Evolutionary conservation across 2,888 invertebrate species (phyloP), one percentile per base, ranked within the genome.

Genomic region (Aproaerema taeniolella): DNA sequence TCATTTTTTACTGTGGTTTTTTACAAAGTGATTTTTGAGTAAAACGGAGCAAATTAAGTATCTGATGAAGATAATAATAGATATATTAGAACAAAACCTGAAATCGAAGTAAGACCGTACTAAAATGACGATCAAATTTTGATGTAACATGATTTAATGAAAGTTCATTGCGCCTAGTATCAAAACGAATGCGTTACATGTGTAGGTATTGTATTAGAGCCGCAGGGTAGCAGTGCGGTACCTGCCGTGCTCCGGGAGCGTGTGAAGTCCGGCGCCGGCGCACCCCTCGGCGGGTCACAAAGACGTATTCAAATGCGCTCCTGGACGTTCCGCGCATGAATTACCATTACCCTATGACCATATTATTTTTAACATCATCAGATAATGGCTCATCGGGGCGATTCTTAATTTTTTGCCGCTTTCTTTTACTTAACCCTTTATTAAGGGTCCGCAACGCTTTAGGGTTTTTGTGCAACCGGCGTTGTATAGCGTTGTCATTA

Each of bases 341-440:
- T 83, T 78, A 79, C 58, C 79, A 76, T 73, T 79, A 78, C 86
- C 81, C 85, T 80, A 85, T 80, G 82, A 81, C 83, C 83, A 75
- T 82, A 85, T 85, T 85, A 85, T 86, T 86, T 86, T 79, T 83
- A 85, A 76, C 80, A 76, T 79, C 66, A 67, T 64, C 81, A 83
- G 86, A 86, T 86, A 86, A 86, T 85, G 68, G 81, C 76, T 73
- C 79, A 85, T 85, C 86, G 85, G 80, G 81, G 80, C 78, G 82
- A 86, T 82, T 85, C 79, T 78, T 79, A 83, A 80, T 82, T 83
- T 82, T 83, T 82, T 80, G 73, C 77, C 61, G 73, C 70, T 71
- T 79, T 74, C 79, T 82, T 80, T 64, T 60, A 55, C 51, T 47
- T 55, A 59, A 73, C 77, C 81, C 76, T 77, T 80, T 77, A 76